Percentiles rank a stretch among this genome's conserved stretches.
phyloP scores from a whole-genome alignment of 2,797 vertebrate genomes.

The Uromys caudimaculatus region DNA sequence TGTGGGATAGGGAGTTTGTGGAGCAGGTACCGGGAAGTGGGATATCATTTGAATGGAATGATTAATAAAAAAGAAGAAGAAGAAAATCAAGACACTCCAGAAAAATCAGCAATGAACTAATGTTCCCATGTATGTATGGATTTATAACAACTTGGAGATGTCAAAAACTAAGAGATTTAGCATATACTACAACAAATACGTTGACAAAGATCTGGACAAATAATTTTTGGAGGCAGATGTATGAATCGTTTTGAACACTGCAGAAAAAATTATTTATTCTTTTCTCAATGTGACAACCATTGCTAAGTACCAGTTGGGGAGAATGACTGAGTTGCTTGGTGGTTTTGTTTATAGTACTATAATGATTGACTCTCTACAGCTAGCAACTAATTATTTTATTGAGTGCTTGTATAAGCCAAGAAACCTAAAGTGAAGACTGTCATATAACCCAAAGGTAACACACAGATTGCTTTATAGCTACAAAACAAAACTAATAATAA shows the following conservation, averaged over 20 bases:
- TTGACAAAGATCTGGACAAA: slow-evolving; percentile 31
- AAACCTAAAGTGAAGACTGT: background rate
- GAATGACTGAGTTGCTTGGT: slow-evolving; percentile 15
- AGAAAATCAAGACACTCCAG: background rate
- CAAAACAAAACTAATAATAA: slow-evolving; percentile 56
- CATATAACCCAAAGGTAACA: background rate
- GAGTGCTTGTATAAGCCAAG: slow-evolving; percentile 9
- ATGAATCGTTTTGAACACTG: background rate
- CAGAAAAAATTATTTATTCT: slow-evolving; percentile 50
- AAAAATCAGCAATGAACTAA: background rate
- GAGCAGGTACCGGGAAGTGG: no score
- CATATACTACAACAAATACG: slow-evolving; percentile 23
- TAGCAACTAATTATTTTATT: slow-evolving; percentile 50
- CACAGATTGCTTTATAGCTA: slow-evolving; percentile 23
- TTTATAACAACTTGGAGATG: slow-evolving; percentile 2
- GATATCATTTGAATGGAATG: no score
- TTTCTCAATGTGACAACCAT: slow-evolving; percentile 9
- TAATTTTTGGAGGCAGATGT: slow-evolving; percentile 56
- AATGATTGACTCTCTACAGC: background rate
- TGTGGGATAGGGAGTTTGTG: no score
- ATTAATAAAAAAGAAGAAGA: background rate
- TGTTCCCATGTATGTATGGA: background rate
- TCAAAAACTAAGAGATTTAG: slow-evolving; percentile 3
- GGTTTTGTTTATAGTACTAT: slow-evolving; percentile 31
- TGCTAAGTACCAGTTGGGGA: slow-evolving; percentile 28